Conservation (phyloP, 2,113 vertebrate genomes). For the Phyllostomus hastatus region DNA sequence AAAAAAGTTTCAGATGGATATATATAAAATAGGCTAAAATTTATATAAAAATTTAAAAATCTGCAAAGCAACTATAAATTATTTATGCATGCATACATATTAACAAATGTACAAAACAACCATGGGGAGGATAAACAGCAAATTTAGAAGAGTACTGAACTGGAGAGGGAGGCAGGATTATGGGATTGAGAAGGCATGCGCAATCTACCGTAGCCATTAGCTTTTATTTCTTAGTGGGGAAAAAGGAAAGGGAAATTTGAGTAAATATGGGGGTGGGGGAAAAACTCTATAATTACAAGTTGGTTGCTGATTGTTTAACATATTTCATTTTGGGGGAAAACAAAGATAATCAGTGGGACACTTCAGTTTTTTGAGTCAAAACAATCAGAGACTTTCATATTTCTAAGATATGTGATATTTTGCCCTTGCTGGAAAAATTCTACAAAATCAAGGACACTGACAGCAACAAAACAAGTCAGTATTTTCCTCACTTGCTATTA, state of each 20-base stretch:
- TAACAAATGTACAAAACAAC: not conserved
- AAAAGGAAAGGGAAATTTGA: not conserved
- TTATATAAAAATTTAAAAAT: not conserved
- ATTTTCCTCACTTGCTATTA: not conserved
- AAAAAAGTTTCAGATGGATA: not conserved
- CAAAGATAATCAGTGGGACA: not conserved
- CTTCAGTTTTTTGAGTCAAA: not conserved
- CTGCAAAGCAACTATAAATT: not conserved
- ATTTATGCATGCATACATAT: not conserved
- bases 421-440: not conserved
- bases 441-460: not conserved
- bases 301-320: not conserved
- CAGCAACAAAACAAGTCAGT: not conserved
- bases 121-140: not conserved
- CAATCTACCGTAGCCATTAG: not conserved
- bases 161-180: not conserved
- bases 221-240: not conserved
- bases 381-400: not conserved
- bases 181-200: not conserved
- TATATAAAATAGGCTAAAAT: not conserved
- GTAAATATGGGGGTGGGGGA: not conserved
- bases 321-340: not conserved
- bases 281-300: not conserved
- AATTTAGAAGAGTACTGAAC: not conserved
- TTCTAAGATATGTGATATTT: not conserved